phyloP scores from a whole-genome alignment of 2,113 vertebrate species.

The Psittacula cyanocephala region DNA sequence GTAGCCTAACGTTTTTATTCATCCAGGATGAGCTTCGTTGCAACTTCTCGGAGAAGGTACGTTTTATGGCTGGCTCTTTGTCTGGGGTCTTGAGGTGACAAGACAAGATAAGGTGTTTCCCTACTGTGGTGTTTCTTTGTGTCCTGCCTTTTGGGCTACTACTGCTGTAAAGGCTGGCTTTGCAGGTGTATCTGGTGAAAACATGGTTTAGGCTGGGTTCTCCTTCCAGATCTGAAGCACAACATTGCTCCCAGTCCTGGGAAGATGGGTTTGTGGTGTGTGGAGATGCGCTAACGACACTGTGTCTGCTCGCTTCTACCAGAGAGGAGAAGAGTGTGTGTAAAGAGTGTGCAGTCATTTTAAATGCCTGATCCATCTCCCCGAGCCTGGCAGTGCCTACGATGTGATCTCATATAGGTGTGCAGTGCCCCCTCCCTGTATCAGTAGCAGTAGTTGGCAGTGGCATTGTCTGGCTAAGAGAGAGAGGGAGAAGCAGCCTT shows the following conservation, averaged over 20 bases:
- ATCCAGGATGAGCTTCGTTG: constrained; percentile 7
- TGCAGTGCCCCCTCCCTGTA: not conserved
- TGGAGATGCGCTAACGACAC: not conserved
- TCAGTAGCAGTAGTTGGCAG: not conserved
- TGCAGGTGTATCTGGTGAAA: constrained; percentile 8
- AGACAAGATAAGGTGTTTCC: not conserved
- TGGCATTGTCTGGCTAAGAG: not conserved
- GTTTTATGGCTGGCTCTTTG: not conserved
- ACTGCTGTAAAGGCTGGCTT: constrained; percentile 7
- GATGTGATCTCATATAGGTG: not conserved
- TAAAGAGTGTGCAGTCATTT: not conserved
- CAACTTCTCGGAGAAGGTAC: not conserved
- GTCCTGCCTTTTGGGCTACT: constrained; percentile 13
- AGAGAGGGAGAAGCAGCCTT: not conserved
- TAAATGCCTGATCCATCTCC: not conserved
- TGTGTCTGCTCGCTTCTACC: not conserved
- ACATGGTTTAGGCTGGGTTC: fast-evolving
- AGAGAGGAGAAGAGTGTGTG: not conserved
- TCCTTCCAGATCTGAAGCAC: not conserved
- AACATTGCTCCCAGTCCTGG: not conserved
- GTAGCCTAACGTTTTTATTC: constrained; percentile 22
- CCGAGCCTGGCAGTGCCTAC: not conserved
- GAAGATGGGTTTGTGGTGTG: not conserved
- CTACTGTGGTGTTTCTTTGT: constrained; percentile 20
- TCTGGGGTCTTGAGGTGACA: constrained; percentile 59